Conservation (phyloP, 2,888 invertebrate genomes). For the Drosophila lacicola region DNA sequence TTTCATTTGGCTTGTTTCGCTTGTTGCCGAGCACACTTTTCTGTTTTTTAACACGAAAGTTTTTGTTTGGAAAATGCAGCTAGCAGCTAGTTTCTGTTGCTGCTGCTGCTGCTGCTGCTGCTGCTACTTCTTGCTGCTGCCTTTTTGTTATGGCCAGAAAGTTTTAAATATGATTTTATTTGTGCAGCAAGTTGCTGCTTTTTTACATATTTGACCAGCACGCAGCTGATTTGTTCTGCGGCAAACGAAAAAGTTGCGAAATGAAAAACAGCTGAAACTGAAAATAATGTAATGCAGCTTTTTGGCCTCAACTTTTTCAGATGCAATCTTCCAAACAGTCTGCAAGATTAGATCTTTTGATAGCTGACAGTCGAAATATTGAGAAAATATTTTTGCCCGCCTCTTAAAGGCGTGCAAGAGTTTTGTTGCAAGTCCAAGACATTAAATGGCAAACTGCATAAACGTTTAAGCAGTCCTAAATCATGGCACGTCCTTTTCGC, state of each 20-base stretch:
- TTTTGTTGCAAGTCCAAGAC: slow-evolving; percentile 32
- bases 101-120: slow-evolving; percentile 23
- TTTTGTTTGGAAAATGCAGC: slow-evolving; percentile 66
- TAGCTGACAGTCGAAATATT: slow-evolving; percentile 29
- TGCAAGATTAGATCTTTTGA: slow-evolving; percentile 32
- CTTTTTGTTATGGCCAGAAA: slow-evolving; percentile 51
- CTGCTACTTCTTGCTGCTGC: slow-evolving; percentile 12
- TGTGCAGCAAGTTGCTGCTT: slow-evolving; percentile 60
- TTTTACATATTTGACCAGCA: slow-evolving; percentile 64
- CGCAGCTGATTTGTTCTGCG: slow-evolving; percentile 59
- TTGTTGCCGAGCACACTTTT: slow-evolving; percentile 44
- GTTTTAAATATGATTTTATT: slow-evolving; percentile 79
- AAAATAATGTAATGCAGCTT: slow-evolving; percentile 53
- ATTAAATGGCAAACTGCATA: slow-evolving; percentile 45
- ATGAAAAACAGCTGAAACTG: slow-evolving; percentile 32
- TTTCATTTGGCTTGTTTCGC: slow-evolving; percentile 45
- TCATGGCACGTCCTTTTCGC: slow-evolving; percentile 56
- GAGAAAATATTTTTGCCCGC: slow-evolving; percentile 16
- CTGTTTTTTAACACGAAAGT: slow-evolving; percentile 64
- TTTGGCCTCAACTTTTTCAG: slow-evolving; percentile 24
- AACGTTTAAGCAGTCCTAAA: slow-evolving; percentile 68
- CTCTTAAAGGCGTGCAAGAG: slow-evolving; percentile 3
- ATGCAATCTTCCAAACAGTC: slow-evolving; percentile 13
- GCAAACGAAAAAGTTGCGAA: slow-evolving; percentile 44
- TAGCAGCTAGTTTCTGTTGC: slow-evolving; percentile 25